A percentile compares a stretch with the other conserved stretches of the same genome.
Evolutionary conservation across 2,797 vertebrate species (phyloP).

Genomic region (Dermochelys coriacea): DNA sequence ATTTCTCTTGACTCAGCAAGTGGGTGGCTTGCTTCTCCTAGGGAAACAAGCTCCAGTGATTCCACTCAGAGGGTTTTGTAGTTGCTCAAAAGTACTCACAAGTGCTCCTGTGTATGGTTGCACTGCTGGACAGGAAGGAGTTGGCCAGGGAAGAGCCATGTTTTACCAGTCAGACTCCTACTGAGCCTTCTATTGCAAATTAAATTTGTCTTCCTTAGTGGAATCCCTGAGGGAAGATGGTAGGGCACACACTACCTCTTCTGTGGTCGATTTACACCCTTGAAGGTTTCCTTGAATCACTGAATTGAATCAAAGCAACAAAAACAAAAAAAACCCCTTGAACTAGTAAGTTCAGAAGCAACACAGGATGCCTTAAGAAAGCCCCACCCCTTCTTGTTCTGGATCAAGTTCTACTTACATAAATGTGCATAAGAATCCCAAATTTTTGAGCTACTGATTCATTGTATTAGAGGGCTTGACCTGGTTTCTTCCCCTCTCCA

Average conservation of each 20-base stretch:
- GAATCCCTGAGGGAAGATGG: constrained; percentile 7
- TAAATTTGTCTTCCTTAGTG: constrained; percentile 28
- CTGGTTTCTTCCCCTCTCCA: background rate
- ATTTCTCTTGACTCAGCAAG: background rate
- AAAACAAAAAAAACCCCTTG: background rate
- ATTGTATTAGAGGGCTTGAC: constrained; percentile 11
- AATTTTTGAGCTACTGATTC: background rate
- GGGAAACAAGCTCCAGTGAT: background rate
- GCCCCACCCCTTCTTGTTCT: background rate
- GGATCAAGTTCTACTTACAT: background rate
- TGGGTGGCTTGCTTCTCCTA: background rate
- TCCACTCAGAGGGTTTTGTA: background rate
- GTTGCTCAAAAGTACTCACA: too few species aligned
- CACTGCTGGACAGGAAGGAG: background rate
- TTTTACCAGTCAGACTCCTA: background rate
- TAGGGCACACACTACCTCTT: background rate
- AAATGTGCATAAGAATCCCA: constrained; percentile 14
- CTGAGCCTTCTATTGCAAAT: background rate
- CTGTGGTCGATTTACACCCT: background rate
- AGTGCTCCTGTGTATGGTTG: too few species aligned
- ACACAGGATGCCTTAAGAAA: background rate
- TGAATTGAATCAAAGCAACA: background rate
- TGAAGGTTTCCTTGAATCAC: background rate
- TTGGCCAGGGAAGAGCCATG: background rate
- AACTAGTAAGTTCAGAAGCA: background rate